Base-by-base conservation (phyloP, 1,140 invertebrate species). In the Ylistrum balloti region DNA sequence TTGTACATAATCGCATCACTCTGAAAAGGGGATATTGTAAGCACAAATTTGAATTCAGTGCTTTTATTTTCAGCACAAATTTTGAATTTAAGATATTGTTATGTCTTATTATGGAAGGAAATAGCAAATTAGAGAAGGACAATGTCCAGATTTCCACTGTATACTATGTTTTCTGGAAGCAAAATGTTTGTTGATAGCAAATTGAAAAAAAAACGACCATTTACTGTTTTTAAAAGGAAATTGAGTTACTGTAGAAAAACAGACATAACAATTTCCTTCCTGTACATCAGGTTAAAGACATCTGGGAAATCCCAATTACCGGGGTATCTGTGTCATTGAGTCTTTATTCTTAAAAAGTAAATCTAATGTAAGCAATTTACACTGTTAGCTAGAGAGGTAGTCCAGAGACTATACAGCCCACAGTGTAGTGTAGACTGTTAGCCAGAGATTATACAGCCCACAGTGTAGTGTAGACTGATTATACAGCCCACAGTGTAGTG, bases 201-300 rank as follows among this genome's bases (percentile, higher is more conserved):
- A 9, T 5, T 28, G 22, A 74, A 74, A 74, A 74, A n/a, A 28
- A 5, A n/a, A n/a, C n/a, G n/a, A n/a, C n/a, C n/a, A n/a, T n/a
- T n/a, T n/a, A n/a, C 45, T n/a, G n/a, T 48, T 48, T 48, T 20
- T 48, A 74, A 74, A 74, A n/a, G 11, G 56, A 74, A 74, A 74
- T 74, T 74, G 56, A 74, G 56, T 74, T n/a, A 74, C 28, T 74
- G 22, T 74, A 74, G 22, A 2, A 28, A 74, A 74, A 74, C 56
- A 74, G 56, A 74, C 22, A n/a, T 74, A n/a, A 28, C 56, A 74
- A 11, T 28, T 74, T 74, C 56, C 56, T 74, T 13, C 41, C 17
- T 74, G 5, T 5, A 9, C 11, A 22, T 74, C 56, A 17, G n/a
- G 5, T 3, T 28, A 7, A 74, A 28, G 56, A 74, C 56, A n/a